phyloP scores from a whole-genome alignment of 1,140 invertebrate species.

The Idris sp. region DNA sequence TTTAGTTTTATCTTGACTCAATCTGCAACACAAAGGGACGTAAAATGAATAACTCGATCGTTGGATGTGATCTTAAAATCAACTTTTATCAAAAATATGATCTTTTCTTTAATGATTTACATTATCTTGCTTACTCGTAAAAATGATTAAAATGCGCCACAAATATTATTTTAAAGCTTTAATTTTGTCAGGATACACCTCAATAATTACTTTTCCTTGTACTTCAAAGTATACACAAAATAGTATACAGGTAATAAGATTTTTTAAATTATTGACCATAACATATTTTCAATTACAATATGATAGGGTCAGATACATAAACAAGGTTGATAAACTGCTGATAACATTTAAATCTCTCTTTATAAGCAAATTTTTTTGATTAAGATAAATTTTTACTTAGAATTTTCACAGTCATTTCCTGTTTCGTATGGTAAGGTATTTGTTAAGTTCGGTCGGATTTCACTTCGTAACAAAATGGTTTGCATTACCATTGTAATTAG shows the following conservation, averaged over 20 bases:
- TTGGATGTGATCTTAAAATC: constrained; percentile 1
- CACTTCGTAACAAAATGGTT: constrained; percentile 9
- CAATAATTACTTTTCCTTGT: constrained; percentile 30
- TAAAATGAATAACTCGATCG: too few relatives aligned
- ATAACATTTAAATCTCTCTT: too few relatives aligned
- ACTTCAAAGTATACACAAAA: constrained; percentile 24
- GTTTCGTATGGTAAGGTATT: too few relatives aligned
- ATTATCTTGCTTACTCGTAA: constrained; percentile 24
- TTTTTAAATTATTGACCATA: constrained; percentile 23
- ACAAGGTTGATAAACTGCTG: too few relatives aligned
- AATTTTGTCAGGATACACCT: constrained; percentile 28
- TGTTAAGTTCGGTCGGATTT: constrained; percentile 19
- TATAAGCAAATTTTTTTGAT: too few relatives aligned
- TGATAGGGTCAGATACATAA: constrained; percentile 26
- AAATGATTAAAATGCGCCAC: constrained; percentile 38
- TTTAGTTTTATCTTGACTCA: too few relatives aligned
- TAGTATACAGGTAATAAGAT: constrained; percentile 22
- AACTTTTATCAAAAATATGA: constrained; percentile 18
- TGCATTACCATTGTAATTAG: constrained; percentile 19
- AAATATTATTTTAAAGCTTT: constrained; percentile 18
- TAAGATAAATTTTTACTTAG: too few relatives aligned
- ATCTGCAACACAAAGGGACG: too few relatives aligned
- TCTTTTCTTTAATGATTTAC: constrained; percentile 1
- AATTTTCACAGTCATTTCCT: too few relatives aligned
- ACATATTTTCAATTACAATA: constrained; percentile 24